phyloP scores from a whole-genome alignment of 30 jellyfish, hydroid and myxozoan species.

The Aurelia aurita region DNA sequence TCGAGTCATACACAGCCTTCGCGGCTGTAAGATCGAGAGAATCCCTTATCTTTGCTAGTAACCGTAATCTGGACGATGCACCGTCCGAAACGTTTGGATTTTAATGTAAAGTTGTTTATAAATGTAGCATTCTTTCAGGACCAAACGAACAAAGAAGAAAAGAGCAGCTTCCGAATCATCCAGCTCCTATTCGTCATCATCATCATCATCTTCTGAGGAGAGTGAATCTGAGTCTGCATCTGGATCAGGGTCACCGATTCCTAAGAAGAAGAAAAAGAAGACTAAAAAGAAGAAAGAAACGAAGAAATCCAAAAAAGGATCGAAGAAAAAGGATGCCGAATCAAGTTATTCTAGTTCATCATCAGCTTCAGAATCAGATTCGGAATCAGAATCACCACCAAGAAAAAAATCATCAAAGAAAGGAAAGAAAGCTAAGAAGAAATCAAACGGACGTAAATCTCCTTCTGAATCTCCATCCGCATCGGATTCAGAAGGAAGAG shows the following conservation, averaged over 20 bases:
- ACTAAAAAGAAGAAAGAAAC: constrained; percentile 56
- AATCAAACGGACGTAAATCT: background rate
- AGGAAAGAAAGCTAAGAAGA: constrained; percentile 29
- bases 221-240: constrained; percentile 32
- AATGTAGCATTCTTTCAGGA: background rate
- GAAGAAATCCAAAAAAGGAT: constrained; percentile 11
- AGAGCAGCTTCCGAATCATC: constrained; percentile 48
- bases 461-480: constrained; percentile 9
- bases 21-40: too few species aligned
- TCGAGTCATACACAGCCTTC: too few species aligned
- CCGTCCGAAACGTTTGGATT: too few species aligned
- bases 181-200: constrained; percentile 44
- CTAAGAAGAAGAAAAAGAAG: constrained; percentile 49
- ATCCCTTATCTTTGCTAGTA: too few species aligned
- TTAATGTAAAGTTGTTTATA: background rate
- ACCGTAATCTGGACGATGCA: too few species aligned
- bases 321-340: constrained; percentile 38
- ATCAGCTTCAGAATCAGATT: constrained; percentile 54
- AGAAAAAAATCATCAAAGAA: constrained; percentile 49
- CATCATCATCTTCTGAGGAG: constrained; percentile 15
- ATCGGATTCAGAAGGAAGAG: constrained; percentile 15
- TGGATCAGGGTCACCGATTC: constrained; percentile 44
- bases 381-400: constrained; percentile 47
- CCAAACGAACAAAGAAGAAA: constrained; percentile 24
- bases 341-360: constrained; percentile 60